Base-by-base conservation (phyloP, 2,113 vertebrate genomes). In the Gallinago undulata region DNA sequence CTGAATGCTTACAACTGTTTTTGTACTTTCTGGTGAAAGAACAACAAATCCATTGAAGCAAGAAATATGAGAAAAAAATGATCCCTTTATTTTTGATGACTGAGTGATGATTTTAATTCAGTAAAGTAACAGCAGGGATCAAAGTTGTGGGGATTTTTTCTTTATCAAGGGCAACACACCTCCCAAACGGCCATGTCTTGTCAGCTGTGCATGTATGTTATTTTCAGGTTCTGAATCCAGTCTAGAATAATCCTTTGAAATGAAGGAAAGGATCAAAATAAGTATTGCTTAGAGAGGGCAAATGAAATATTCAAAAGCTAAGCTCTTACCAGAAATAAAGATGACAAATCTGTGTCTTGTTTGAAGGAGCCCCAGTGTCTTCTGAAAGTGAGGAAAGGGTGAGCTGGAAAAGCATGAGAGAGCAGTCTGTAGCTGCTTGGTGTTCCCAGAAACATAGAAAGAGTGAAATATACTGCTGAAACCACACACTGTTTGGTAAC, bases 181-280 rank as follows among this genome's bases (percentile, higher is more conserved):
- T 81, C 56, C 39, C 55, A 72, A 4, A 6, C 1, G 1, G 39
- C 25, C 60, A 12, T 78, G 45, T 5, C 2, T 74, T 69, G 37
- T 92, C 67, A 92, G 8, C 77, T 90, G n/a, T 84, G 48, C 50
- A 13, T 51, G 19, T 55, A 48, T 10, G 2, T 86, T 92, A 86
- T 91, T 90, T 93, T 50, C 63, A 88, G 19, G 15, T 84, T 86
- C 69, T 93, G 67, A 93, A 83, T 79, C 15, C 67, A 70, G 43
- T 64, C 84, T 59, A 85, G 66, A 93, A 87, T 76, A 94, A 96
- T 43, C 73, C 59, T 83, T 84, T 84, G 68, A 68, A 92, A 41
- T 24, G 35, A 5, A 2, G 60, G 43, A 68, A 93, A 95, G 56
- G 72, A 83, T 89, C 70, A 67, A 35, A 64, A 4, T 59, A 90